Percentiles rank a stretch among this genome's conserved stretches.
Evolutionary conservation across 1,140 invertebrate species (phyloP).

Genomic region (Trachelipus rathkii): DNA sequence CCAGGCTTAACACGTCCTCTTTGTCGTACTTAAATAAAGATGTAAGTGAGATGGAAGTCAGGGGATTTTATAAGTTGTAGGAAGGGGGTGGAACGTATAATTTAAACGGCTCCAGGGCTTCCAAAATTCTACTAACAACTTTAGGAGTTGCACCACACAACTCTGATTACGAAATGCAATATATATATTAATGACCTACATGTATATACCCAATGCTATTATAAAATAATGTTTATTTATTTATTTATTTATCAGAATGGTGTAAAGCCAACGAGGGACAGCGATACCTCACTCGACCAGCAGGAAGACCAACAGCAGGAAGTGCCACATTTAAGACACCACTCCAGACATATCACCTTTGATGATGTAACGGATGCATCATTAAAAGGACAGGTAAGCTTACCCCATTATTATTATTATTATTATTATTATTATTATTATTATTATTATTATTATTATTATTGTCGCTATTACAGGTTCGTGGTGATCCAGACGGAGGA

Average conservation of each 20-base stretch:
- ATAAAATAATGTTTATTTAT: too few relatives aligned
- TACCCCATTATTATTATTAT: not conserved
- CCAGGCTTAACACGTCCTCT: constrained; percentile 40
- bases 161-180: too few relatives aligned
- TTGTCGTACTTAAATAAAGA: constrained; percentile 31
- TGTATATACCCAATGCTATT: too few relatives aligned
- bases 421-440: too few relatives aligned
- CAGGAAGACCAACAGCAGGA: not conserved
- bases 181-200: too few relatives aligned
- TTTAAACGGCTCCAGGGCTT: too few relatives aligned
- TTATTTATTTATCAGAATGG: too few relatives aligned
- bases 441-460: too few relatives aligned
- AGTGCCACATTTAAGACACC: not conserved
- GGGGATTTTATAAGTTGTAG: not conserved
- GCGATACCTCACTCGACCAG: constrained; percentile 32
- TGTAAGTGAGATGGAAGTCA: constrained; percentile 21
- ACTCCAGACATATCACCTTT: not conserved
- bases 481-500: constrained; percentile 78
- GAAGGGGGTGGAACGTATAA: too few relatives aligned
- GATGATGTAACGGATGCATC: not conserved
- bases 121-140: too few relatives aligned
- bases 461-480: constrained; percentile 51
- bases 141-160: too few relatives aligned
- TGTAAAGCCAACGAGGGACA: constrained; percentile 43
- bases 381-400: not conserved